Evolutionary conservation across 2,888 invertebrate species (phyloP).

Genomic region (Sesia apiformis): DNA sequence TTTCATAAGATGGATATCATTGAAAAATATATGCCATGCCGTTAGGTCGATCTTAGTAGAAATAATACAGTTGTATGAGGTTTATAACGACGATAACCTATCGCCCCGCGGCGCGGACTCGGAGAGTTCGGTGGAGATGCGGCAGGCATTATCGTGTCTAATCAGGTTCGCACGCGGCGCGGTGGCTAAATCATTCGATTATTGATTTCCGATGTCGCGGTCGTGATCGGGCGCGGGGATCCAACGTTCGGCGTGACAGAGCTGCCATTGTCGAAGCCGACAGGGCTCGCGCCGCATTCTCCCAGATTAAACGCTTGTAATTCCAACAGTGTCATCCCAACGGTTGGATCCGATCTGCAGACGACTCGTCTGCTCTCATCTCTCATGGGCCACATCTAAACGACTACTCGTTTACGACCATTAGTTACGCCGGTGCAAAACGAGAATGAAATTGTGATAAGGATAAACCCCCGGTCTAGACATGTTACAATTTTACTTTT

Average conservation of each 20-base stretch:
- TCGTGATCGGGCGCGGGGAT: conserved; percentile 66
- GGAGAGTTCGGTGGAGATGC: conserved; percentile 42
- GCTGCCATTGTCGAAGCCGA: conserved; percentile 57
- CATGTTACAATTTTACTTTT: too few species aligned
- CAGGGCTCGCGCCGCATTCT: conserved; percentile 45
- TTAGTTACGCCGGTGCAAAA: too few species aligned
- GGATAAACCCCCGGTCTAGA: too few species aligned
- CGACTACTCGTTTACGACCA: too few species aligned
- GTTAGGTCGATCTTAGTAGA: conserved; percentile 41
- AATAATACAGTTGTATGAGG: conserved; percentile 56
- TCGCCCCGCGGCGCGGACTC: conserved; percentile 36
- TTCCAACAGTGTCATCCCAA: conserved; percentile 65
- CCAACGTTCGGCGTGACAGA: conserved; percentile 63
- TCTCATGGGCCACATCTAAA: conserved; percentile 30
- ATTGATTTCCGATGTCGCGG: conserved; percentile 74
- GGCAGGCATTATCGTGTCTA: conserved; percentile 68
- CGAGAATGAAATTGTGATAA: too few species aligned
- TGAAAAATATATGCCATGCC: conserved; percentile 59
- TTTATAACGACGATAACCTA: conserved; percentile 58
- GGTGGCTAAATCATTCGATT: conserved; percentile 73
- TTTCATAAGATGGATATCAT: conserved; percentile 55
- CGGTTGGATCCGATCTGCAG: conserved; percentile 61
- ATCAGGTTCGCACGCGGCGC: conserved; percentile 74
- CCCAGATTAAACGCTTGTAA: conserved; percentile 70
- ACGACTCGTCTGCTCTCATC: conserved; percentile 27